phyloP scores from a whole-genome alignment of 2,797 vertebrate genomes.

The Ispidina picta region DNA sequence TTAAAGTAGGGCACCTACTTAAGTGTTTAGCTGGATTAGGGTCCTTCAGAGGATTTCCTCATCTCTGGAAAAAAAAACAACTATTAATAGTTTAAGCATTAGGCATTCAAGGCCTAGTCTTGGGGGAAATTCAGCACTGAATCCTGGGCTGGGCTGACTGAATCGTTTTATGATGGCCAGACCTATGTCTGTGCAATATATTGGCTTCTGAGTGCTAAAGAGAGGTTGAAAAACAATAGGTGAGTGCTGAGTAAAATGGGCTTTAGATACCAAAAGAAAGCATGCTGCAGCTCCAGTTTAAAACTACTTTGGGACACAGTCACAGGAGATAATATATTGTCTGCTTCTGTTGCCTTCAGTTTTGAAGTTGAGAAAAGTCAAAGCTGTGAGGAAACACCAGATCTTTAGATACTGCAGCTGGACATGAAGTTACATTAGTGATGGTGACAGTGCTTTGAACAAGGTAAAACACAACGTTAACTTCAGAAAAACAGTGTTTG shows the following conservation, averaged over 20 bases:
- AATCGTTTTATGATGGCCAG: neutral
- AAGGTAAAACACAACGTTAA: neutral
- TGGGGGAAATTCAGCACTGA: neutral
- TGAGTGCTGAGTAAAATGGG: neutral
- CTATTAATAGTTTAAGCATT: neutral
- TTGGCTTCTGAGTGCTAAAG: neutral
- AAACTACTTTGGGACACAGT: neutral
- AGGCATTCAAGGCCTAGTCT: neutral
- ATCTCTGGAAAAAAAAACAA: neutral
- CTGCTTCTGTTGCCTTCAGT: neutral
- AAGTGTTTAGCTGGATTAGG: constrained; percentile 28
- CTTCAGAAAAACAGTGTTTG: neutral
- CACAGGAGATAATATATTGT: neutral
- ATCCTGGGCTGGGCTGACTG: neutral
- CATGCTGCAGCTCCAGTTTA: neutral
- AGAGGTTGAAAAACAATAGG: neutral
- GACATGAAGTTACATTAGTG: neutral
- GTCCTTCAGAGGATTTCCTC: constrained; percentile 34
- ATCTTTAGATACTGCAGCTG: neutral
- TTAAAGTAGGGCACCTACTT: constrained; percentile 28
- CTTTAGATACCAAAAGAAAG: neutral
- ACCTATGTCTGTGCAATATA: neutral
- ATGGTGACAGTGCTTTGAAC: neutral
- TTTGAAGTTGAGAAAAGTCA: neutral
- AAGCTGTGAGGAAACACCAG: neutral